A percentile compares a stretch with the other conserved stretches of the same genome.
These are phyloP conservation scores for Poeciliopsis infans DNA, from an alignment of 2,797 vertebrate species.

Conservation along the genomic window DNA sequence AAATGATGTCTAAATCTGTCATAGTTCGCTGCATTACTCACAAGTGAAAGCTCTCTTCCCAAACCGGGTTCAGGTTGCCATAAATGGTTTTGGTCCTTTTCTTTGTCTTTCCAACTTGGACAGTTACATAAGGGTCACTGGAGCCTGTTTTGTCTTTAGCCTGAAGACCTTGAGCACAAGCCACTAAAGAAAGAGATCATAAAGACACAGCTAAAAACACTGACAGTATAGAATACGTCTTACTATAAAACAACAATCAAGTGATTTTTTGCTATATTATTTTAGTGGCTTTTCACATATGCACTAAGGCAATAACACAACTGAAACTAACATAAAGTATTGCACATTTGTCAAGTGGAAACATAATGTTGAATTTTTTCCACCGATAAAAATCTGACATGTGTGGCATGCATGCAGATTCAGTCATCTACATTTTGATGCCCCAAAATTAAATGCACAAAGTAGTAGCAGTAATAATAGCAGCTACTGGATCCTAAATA, in stretches of 20 bases:
- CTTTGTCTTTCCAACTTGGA: constrained; percentile 98
- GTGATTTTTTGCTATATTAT: not conserved
- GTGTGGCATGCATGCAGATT: not conserved
- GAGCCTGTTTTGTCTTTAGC: constrained; percentile 98
- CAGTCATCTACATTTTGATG: not conserved
- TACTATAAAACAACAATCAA: not conserved
- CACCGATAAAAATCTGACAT: not conserved
- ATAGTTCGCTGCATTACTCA: constrained; percentile 75
- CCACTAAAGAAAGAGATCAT: constrained; percentile 78
- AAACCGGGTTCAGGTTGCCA: constrained; percentile 95
- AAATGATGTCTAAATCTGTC: not conserved
- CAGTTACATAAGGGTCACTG: constrained; percentile 96
- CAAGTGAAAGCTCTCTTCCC: constrained; percentile 99
- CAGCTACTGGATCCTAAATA: not conserved
- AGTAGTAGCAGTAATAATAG: not conserved
- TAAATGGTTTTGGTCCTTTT: constrained; percentile 99
- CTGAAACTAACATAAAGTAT: not conserved
- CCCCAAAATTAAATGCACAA: not conserved
- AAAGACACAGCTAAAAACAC: constrained; percentile 7
- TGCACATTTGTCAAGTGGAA: not conserved
- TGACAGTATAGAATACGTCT: not conserved
- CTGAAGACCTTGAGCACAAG: constrained; percentile 95
- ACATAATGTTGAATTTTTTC: not conserved
- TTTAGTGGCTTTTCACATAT: not conserved
- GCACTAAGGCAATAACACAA: not conserved